Conservation (phyloP, 2,888 invertebrate species). For the Graphium colonna region DNA sequence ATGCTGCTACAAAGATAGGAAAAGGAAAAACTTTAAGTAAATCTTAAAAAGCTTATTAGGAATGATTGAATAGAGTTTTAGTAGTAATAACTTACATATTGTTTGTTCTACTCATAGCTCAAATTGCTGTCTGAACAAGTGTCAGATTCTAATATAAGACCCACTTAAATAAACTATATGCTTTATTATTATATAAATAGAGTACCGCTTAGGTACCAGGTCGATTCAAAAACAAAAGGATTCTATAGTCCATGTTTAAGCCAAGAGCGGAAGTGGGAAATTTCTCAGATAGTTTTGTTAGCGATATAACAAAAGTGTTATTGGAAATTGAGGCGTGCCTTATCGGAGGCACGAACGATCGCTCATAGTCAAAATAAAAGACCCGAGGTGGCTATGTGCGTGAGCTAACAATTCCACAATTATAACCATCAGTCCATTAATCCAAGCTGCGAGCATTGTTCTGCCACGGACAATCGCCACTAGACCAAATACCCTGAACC, state of each 20-base stretch:
- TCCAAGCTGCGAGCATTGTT: constrained; percentile 66
- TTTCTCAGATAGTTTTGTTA: constrained; percentile 54
- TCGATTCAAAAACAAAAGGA: too few species aligned
- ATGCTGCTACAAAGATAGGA: too few species aligned
- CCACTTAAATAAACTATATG: too few species aligned
- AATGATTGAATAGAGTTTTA: too few species aligned
- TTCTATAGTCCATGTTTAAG: neutral
- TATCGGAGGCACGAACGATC: constrained; percentile 67
- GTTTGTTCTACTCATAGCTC: too few species aligned
- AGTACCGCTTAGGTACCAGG: too few species aligned
- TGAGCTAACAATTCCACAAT: constrained; percentile 64
- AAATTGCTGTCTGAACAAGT: too few species aligned
- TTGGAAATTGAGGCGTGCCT: constrained; percentile 51
- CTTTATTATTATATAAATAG: too few species aligned
- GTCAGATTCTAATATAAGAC: too few species aligned
- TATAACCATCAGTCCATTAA: constrained; percentile 73
- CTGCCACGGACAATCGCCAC: constrained; percentile 63
- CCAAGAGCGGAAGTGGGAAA: constrained; percentile 46
- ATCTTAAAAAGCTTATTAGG: too few species aligned
- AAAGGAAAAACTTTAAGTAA: too few species aligned
- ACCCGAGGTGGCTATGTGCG: constrained; percentile 32
- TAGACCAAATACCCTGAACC: constrained; percentile 68
- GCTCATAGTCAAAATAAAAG: constrained; percentile 69
- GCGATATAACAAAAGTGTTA: constrained; percentile 55
- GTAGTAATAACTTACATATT: too few species aligned